Base-by-base conservation (phyloP, 2,888 invertebrate genomes). In the Drosophila incognita region DNA sequence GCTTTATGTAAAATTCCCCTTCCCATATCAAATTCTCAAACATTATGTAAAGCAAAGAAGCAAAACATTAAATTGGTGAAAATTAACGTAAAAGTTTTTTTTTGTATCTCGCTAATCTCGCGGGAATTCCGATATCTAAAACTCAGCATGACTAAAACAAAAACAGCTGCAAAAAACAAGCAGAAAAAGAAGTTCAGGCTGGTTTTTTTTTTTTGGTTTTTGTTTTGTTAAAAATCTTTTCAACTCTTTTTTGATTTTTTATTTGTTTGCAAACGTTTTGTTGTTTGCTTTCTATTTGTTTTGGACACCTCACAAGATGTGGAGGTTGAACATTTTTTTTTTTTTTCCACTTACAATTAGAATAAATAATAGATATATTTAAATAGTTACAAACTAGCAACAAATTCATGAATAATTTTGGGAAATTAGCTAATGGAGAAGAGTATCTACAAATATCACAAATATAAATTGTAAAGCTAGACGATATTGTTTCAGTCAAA, bases 121-220 rank as follows among this genome's bases (percentile, higher is more conserved):
- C 67, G 89, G 87, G 90, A 87, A 90, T 87, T 90, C 87, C 87
- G 83, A 69, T 69, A 79, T 66, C 68, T 52, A 73, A 72, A 80
- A 76, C 86, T 83, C 86, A 87, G 79, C 86, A 82, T 86, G 90
- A 86, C 90, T 82, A 75, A 89, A 87, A 74, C 53, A 77, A 71
- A 73, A 76, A 68, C 66, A 46, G 11, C 33, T 54, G 36, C 18
- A 51, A 27, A 48, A 42, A 31, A 65, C 42, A 36, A 36, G n/a
- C 42, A 42, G 46, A 24, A 76, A 27, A 51, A 46, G 10, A 63
- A 54, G 46, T 63, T 75, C 21, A 7, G 40, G 63, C 69, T 56
- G 70, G 68, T 57, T 57, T 57, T 56, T 40, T 18, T 64, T 64
- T 74, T 10, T 73, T 69, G 81, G 36, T 78, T 48, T 71, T 74